Evolutionary conservation across 2,888 invertebrate species (phyloP), one percentile per base, ranked within the genome.

Genomic region (Hetaerina titia): DNA sequence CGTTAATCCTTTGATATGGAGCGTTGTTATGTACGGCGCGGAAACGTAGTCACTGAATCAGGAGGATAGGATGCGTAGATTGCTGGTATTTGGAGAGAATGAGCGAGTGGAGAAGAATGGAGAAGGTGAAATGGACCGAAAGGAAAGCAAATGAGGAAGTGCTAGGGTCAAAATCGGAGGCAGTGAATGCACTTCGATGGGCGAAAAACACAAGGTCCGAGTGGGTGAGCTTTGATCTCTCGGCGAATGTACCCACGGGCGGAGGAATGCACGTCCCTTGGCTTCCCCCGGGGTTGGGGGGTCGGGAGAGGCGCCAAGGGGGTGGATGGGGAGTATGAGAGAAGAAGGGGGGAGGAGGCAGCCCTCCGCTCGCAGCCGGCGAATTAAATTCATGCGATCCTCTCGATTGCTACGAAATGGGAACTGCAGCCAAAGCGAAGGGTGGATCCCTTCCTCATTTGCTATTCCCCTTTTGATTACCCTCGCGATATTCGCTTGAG

Each of bases 311-410:
- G 22, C 7, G 69, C 22, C 17, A 69, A 2, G 22, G 9, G 69
- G n/a, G 69, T 9, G 2, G 69, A 2, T 1, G n/a, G 22, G n/a
- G 69, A n/a, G n/a, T 69, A 5, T 0, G 2, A n/a, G 6, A n/a
- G 9, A 9, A 2, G 9, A 22, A 22, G 22, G 22, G 19, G 2
- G 15, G 22, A 22, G 22, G n/a, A 19, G n/a, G n/a, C 7, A 69
- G 69, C 19, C 69, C 69, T n/a, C n/a, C 69, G 22, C n/a, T 22
- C n/a, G 69, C 69, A 69, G n/a, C 60, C 69, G 69, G 69, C 17
- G 69, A 69, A 69, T 69, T 69, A 22, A 69, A 69, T n/a, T 69
- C 69, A 69, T 69, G 22, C 69, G n/a, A 69, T 69, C 69, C 69
- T n/a, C n/a, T n/a, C 69, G n/a, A 69, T 69, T 69, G 69, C 69